Evolutionary conservation across 2,888 invertebrate genomes (phyloP).

Genomic region (Lithophane socia): DNA sequence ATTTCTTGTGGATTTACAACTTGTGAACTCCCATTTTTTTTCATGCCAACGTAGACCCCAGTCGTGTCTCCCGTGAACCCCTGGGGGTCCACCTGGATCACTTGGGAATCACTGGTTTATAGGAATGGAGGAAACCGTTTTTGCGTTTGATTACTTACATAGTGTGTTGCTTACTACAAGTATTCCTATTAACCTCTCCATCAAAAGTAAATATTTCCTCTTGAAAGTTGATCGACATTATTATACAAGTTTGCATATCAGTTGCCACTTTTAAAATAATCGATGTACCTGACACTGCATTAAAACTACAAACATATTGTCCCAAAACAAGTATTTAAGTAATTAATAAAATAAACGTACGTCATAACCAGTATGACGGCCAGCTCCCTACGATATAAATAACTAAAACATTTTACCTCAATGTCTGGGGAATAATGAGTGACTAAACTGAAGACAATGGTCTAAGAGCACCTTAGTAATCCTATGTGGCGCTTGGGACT

Average conservation of each 20-base stretch:
- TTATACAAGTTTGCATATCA: too few relatives aligned
- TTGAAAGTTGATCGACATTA: not conserved
- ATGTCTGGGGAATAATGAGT: slow-evolving; percentile 36
- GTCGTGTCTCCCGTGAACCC: too few relatives aligned
- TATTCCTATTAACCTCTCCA: not conserved
- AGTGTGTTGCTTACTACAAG: not conserved
- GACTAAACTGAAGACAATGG: slow-evolving; percentile 41
- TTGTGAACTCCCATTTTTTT: too few relatives aligned
- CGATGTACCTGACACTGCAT: not conserved
- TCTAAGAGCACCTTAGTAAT: slow-evolving; percentile 23
- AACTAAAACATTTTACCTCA: slow-evolving; percentile 13
- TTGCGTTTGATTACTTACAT: not conserved
- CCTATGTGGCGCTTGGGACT: slow-evolving; percentile 40
- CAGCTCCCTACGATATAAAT: slow-evolving; percentile 2
- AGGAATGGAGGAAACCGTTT: not conserved
- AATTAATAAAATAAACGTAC: not conserved
- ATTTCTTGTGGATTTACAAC: too few relatives aligned
- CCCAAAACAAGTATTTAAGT: not conserved
- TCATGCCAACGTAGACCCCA: too few relatives aligned
- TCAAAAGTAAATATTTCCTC: not conserved
- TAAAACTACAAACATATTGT: not conserved
- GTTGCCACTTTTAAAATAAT: not conserved
- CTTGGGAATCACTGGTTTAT: too few relatives aligned
- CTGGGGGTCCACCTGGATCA: too few relatives aligned
- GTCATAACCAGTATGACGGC: not conserved